Percentiles rank a stretch among this genome's conserved stretches.
Evolutionary conservation across 1,140 invertebrate species (phyloP).

Genomic region (Teleogryllus occipitalis): DNA sequence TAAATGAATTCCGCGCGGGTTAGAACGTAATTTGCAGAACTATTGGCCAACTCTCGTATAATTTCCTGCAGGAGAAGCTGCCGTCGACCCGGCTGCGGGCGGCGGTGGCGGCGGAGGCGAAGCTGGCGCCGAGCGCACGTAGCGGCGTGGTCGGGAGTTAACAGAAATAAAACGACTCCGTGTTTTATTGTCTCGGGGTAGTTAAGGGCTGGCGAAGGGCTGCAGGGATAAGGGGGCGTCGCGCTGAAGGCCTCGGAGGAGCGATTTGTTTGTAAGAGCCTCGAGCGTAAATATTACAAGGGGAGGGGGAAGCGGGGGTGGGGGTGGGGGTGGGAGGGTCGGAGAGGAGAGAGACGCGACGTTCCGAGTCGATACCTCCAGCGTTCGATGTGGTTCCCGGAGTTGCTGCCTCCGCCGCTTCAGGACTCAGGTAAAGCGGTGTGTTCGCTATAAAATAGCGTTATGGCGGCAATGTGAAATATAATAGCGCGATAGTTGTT

Average conservation of each 20-base stretch:
- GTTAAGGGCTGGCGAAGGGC: background rate
- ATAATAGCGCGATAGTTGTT: too few species aligned
- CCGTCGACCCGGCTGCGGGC: too few species aligned
- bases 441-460: too few species aligned
- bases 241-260: background rate
- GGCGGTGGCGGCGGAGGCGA: background rate
- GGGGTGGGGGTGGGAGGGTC: too few species aligned
- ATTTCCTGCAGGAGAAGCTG: background rate
- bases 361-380: too few species aligned
- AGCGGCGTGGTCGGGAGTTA: background rate
- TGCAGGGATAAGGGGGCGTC: background rate
- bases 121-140: background rate
- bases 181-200: background rate
- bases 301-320: background rate
- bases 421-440: too few species aligned
- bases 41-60: conserved; percentile 4
- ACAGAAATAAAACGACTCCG: background rate
- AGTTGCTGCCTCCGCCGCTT: too few species aligned
- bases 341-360: too few species aligned
- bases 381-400: too few species aligned
- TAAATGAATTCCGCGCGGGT: background rate
- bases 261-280: background rate
- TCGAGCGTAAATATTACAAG: background rate
- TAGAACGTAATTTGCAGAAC: conserved; percentile 4
- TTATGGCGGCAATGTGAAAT: too few species aligned